phyloP scores from a whole-genome alignment of 2,113 vertebrate genomes.

The Gadus macrocephalus region DNA sequence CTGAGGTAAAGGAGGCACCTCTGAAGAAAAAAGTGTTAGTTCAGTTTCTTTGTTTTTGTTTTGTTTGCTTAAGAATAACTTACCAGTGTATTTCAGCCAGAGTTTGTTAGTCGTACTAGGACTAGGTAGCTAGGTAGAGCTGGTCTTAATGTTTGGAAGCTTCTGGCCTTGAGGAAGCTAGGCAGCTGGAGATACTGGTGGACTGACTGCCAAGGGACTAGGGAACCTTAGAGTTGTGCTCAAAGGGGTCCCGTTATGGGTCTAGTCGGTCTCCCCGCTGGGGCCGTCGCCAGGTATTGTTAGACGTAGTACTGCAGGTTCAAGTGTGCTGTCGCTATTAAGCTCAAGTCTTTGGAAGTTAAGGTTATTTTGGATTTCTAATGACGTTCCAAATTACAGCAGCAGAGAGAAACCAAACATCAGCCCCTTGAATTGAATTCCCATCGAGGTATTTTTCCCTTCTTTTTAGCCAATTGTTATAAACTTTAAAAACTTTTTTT shows the following conservation, averaged over 20 bases:
- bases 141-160: constrained; percentile 42
- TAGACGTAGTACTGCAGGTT: constrained; percentile 25
- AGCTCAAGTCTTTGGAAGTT: constrained; percentile 25
- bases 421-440: constrained; percentile 47
- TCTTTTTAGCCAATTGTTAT: constrained; percentile 52
- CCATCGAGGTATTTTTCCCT: constrained; percentile 41
- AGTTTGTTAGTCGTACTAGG: constrained; percentile 26
- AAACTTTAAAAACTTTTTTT: constrained; percentile 35
- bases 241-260: constrained; percentile 49
- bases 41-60: constrained; percentile 5
- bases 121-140: constrained; percentile 42
- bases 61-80: constrained; percentile 19
- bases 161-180: constrained; percentile 57
- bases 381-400: constrained; percentile 58
- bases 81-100: constrained; percentile 36
- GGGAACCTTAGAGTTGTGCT: constrained; percentile 65
- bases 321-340: constrained; percentile 37
- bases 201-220: constrained; percentile 68
- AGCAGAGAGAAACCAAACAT: constrained; percentile 65
- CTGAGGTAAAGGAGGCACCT: neutral
- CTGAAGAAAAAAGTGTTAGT: constrained; percentile 23
- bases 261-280: constrained; percentile 25
- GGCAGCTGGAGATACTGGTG: constrained; percentile 77
- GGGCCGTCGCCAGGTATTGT: constrained; percentile 28
- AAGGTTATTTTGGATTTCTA: constrained; percentile 37